A percentile compares a stretch with the other conserved stretches of the same genome.
phyloP scores from a whole-genome alignment of 2,113 vertebrate species.

The Rhea americana region DNA sequence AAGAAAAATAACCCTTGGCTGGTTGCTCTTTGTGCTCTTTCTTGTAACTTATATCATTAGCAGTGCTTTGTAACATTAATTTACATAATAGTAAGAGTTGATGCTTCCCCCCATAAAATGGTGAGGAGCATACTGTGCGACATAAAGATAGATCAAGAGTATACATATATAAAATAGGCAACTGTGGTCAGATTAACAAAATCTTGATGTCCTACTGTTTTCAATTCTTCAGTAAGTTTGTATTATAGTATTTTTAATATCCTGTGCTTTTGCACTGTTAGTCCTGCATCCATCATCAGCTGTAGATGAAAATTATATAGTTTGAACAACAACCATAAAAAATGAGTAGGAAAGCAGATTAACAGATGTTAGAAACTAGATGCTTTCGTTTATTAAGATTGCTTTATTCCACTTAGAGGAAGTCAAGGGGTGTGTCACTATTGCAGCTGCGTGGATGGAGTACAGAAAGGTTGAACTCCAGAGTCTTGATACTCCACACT shows the following conservation, averaged over 20 bases:
- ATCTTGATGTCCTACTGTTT: not conserved
- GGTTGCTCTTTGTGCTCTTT: not conserved
- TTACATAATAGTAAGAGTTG: not conserved
- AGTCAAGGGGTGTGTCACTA: constrained; percentile 17
- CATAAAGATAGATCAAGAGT: not conserved
- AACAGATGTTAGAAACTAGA: constrained; percentile 20
- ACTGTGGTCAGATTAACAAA: not conserved
- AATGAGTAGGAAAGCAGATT: constrained; percentile 32
- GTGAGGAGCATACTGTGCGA: not conserved
- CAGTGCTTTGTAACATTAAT: too few species aligned
- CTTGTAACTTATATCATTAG: not conserved
- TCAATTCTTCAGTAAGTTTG: not conserved
- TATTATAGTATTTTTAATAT: not conserved
- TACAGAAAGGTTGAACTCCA: constrained; percentile 21
- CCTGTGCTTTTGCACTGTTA: constrained; percentile 38
- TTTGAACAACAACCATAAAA: not conserved
- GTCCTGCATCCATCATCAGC: not conserved
- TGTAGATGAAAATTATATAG: not conserved
- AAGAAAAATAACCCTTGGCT: constrained; percentile 60
- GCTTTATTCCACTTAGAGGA: constrained; percentile 48
- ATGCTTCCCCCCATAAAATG: not conserved
- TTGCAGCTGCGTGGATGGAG: constrained; percentile 37
- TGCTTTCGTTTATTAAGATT: not conserved
- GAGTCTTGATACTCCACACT: not conserved
- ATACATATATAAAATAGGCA: not conserved